Evolutionary conservation across 2,113 vertebrate genomes (phyloP).

Genomic region (Lepus americanus): DNA sequence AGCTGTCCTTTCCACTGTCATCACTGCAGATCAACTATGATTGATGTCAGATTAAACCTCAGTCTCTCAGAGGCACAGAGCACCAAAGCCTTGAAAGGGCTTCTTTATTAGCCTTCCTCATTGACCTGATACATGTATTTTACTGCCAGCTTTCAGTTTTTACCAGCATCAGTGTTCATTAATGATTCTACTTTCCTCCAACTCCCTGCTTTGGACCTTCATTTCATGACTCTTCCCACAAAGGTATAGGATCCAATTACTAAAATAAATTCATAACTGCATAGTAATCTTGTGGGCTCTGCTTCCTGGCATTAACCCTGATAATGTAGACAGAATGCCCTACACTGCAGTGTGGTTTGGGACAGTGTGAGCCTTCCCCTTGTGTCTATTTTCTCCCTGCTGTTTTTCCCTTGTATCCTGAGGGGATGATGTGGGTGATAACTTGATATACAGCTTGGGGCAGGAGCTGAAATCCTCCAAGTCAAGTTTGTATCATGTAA

Average conservation of each 20-base stretch:
- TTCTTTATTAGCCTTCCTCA: neutral
- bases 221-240: neutral
- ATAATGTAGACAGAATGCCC: neutral
- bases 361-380: neutral
- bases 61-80: neutral
- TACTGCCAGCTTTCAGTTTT: neutral
- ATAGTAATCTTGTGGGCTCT: neutral
- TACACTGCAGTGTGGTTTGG: neutral
- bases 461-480: neutral
- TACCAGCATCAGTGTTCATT: neutral
- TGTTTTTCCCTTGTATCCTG: neutral
- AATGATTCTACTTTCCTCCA: neutral
- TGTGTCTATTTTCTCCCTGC: neutral
- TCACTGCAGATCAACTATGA: neutral
- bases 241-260: neutral
- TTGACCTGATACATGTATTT: neutral
- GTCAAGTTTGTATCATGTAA: neutral
- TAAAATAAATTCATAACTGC: conserved; percentile 22
- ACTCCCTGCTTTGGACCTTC: neutral
- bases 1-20: neutral
- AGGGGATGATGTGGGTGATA: neutral
- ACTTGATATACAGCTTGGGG: neutral
- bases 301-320: neutral
- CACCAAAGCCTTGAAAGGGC: neutral
- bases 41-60: neutral